These are phyloP conservation scores for Brachionus koreanus DNA, from an alignment of 1,140 invertebrate species.

Conservation along the genomic window DNA sequence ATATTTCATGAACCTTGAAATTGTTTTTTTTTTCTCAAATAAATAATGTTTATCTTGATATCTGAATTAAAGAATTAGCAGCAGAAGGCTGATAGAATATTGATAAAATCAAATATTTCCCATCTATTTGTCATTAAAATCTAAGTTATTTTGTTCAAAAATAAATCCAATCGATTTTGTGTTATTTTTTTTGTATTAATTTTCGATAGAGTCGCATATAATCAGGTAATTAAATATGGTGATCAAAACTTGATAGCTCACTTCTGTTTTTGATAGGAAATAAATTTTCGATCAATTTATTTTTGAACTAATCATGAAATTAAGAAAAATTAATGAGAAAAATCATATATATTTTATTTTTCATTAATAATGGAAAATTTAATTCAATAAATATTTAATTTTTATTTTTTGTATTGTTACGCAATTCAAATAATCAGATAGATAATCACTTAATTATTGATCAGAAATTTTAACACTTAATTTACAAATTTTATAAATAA, in stretches of 20 bases:
- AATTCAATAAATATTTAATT: neutral
- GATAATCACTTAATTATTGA: too few species aligned
- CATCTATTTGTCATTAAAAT: neutral
- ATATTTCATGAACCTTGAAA: neutral
- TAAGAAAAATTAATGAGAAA: neutral
- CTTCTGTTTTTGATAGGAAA: neutral
- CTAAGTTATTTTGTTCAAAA: too few species aligned
- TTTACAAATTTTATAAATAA: too few species aligned
- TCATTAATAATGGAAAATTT: neutral
- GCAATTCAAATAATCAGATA: too few species aligned
- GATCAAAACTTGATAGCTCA: neutral
- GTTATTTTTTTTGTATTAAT: neutral
- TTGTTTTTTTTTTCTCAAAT: neutral
- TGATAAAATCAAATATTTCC: neutral
- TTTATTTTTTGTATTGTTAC: neutral
- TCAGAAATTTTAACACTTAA: too few species aligned
- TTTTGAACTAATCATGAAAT: neutral
- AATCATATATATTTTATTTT: neutral
- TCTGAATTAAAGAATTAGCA: neutral
- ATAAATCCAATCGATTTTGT: neutral
- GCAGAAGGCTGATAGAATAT: neutral
- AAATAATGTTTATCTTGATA: neutral
- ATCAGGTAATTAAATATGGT: neutral
- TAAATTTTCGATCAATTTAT: neutral
- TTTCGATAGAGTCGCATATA: neutral